Conservation (phyloP, 23 tunicate genomes). For the Clavelina lepadiformis region DNA sequence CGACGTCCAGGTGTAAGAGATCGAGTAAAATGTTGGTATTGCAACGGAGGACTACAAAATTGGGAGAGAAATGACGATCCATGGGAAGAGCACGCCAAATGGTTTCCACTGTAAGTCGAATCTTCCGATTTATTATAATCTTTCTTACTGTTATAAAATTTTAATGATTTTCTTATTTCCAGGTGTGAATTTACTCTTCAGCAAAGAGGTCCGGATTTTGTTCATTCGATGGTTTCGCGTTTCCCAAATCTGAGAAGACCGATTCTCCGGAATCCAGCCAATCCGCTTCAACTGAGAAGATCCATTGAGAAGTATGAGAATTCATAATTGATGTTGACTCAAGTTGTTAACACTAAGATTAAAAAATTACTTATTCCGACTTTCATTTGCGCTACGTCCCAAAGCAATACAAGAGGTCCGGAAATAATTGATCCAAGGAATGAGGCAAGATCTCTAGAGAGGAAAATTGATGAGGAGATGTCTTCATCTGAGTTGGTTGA, state of each 20-base stretch:
- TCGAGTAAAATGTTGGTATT: too few species aligned
- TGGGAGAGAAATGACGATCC: too few species aligned
- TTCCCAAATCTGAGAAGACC: conserved; percentile 27
- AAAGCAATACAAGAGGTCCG: not conserved
- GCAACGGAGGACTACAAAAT: too few species aligned
- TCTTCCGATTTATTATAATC: not conserved
- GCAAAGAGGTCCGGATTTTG: conserved; percentile 25
- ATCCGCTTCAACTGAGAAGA: too few species aligned
- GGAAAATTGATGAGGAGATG: conserved; percentile 30
- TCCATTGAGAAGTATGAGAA: too few species aligned
- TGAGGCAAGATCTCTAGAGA: not conserved
- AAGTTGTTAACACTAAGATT: too few species aligned
- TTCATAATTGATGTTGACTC: too few species aligned
- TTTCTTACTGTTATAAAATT: not conserved
- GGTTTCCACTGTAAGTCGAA: too few species aligned
- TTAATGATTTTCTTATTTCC: not conserved
- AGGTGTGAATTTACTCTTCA: conserved; percentile 38
- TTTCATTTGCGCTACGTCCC: too few species aligned
- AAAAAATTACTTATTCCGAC: too few species aligned
- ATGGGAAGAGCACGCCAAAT: too few species aligned
- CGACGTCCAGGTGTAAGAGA: too few species aligned
- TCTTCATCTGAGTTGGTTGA: conserved; percentile 22
- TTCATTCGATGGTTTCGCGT: conserved; percentile 14
- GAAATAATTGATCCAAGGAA: conserved; percentile 33
- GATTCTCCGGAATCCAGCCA: conserved; percentile 10